Conservation (phyloP, 2,797 vertebrate species). For the Kryptopterus vitreolus region DNA sequence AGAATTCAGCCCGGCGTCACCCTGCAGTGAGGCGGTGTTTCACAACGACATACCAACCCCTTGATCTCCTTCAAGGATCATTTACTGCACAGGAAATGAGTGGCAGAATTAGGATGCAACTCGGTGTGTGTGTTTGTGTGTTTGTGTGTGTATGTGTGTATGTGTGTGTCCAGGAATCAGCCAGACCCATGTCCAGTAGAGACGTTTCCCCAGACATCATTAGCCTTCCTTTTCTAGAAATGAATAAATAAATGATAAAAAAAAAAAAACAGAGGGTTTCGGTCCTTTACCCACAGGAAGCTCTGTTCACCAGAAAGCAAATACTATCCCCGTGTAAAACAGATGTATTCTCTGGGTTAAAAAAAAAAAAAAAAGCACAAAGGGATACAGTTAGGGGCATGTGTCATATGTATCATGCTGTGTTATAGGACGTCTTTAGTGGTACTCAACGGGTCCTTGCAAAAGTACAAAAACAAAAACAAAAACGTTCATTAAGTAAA, state of each 20-base stretch:
- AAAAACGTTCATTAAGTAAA: constrained; percentile 37
- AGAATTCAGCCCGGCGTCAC: constrained; percentile 55
- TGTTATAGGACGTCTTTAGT: constrained; percentile 19
- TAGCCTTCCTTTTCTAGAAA: constrained; percentile 44
- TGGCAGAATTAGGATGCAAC: constrained; percentile 49
- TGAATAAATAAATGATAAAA: constrained; percentile 47
- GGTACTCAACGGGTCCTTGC: constrained; percentile 16
- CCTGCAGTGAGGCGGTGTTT: constrained; percentile 49
- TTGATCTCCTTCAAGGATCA: constrained; percentile 60
- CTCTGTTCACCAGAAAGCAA: constrained; percentile 39
- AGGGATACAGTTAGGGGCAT: constrained; percentile 37
- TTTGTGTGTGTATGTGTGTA: constrained; percentile 29
- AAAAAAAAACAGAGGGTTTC: constrained; percentile 36
- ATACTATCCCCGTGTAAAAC: constrained; percentile 48
- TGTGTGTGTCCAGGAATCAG: constrained; percentile 14
- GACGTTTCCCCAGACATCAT: constrained; percentile 42
- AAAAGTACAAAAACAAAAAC: constrained; percentile 12
- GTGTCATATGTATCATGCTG: constrained; percentile 49
- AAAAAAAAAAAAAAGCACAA: too few relatives aligned
- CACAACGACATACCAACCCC: constrained; percentile 55
- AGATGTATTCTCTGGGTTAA: constrained; percentile 37
- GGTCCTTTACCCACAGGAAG: constrained; percentile 42
- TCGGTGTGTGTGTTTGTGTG: constrained; percentile 37
- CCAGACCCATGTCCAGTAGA: constrained; percentile 28
- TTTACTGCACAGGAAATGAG: constrained; percentile 57